These are phyloP conservation scores for Cromileptes altivelis DNA, from an alignment of 2,113 vertebrate genomes.

Conservation along the genomic window DNA sequence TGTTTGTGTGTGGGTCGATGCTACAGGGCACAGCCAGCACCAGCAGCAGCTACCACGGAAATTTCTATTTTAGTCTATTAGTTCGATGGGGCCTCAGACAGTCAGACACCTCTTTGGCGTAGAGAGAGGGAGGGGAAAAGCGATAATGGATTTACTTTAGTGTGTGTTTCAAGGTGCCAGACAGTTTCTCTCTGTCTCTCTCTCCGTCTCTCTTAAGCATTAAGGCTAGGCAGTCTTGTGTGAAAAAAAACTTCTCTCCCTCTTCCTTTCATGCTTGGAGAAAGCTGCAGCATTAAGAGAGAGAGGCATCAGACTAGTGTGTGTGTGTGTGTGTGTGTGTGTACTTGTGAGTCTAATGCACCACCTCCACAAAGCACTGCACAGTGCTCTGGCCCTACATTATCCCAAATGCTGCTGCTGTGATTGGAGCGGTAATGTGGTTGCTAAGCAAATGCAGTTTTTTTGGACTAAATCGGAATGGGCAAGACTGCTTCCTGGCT, in stretches of 20 bases:
- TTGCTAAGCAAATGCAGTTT: conserved; percentile 84
- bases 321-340: conserved; percentile 24
- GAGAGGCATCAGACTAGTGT: conserved; percentile 57
- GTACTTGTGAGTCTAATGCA: conserved; percentile 47
- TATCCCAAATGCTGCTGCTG: conserved; percentile 75
- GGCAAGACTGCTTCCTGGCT: conserved; percentile 73
- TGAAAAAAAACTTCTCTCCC: conserved; percentile 44
- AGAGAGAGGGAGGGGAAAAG: conserved; percentile 44
- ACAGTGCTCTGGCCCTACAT: conserved; percentile 60
- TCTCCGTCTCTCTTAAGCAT: conserved; percentile 42
- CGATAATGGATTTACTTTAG: conserved; percentile 73
- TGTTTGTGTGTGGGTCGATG: not conserved
- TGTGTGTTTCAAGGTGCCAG: conserved; percentile 75
- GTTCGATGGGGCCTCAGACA: conserved; percentile 62
- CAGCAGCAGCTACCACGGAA: conserved; percentile 23
- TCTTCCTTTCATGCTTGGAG: conserved; percentile 68
- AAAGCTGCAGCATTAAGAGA: conserved; percentile 65
- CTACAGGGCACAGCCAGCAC: conserved; percentile 20
- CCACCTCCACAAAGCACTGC: conserved; percentile 59
- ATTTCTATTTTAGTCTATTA: conserved; percentile 66
- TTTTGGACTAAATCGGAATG: conserved; percentile 76
- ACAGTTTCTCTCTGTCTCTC: conserved; percentile 48
- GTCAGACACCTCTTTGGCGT: conserved; percentile 57
- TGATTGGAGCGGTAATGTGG: conserved; percentile 80
- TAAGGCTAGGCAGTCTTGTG: conserved; percentile 56